Percentiles rank a stretch among this genome's conserved stretches.
These are phyloP conservation scores for Ophioderma brevispina DNA, from an alignment of 35 echinoderm and acorn worm species.

Conservation along the genomic window DNA sequence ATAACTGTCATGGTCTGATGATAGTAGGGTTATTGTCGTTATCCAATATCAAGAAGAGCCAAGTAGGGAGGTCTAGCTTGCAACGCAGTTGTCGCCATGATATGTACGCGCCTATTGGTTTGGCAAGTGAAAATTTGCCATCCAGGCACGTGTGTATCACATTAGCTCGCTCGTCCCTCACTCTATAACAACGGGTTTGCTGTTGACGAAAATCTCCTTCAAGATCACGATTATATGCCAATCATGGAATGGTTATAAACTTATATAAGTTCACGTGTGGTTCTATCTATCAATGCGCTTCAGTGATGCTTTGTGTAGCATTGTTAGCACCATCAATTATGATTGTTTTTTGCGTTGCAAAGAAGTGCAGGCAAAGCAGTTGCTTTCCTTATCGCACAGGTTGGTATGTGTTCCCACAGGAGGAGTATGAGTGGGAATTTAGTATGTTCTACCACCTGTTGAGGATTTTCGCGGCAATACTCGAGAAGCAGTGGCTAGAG, in stretches of 20 bases:
- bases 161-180: neutral
- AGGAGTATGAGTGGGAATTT: constrained; percentile 34
- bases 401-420: too few relatives aligned
- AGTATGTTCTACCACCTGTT: constrained; percentile 21
- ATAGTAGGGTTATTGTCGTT: too few relatives aligned
- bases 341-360: neutral
- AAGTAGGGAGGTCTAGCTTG: too few relatives aligned
- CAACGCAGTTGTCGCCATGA: too few relatives aligned
- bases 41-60: too few relatives aligned
- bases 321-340: constrained; percentile 25
- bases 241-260: neutral
- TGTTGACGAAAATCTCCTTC: constrained; percentile 9
- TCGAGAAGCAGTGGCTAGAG: constrained; percentile 31
- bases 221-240: neutral
- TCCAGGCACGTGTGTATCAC: neutral
- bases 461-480: constrained; percentile 55
- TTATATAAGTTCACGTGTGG: neutral
- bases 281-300: constrained; percentile 1
- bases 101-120: too few relatives aligned
- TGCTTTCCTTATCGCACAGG: too few relatives aligned
- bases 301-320: neutral
- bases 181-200: neutral
- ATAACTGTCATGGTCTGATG: too few relatives aligned
- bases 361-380: too few relatives aligned
- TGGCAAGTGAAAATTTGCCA: neutral